Evolutionary conservation across 2,797 vertebrate species (phyloP).

Genomic region (Dallia pectoralis): DNA sequence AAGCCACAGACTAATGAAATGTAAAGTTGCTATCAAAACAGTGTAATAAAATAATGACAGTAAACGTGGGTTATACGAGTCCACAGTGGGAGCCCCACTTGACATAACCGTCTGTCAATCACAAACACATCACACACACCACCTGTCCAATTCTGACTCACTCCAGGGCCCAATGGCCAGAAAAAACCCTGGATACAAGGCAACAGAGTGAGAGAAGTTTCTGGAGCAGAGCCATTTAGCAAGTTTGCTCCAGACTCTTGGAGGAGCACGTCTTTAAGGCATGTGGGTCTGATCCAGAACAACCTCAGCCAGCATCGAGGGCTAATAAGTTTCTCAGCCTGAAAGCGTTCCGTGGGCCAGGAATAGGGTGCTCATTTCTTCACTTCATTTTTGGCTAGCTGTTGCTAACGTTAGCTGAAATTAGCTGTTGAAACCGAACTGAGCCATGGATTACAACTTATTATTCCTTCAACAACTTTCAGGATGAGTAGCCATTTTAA

Average conservation of each 20-base stretch:
- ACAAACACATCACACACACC: neutral
- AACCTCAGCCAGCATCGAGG: constrained; percentile 28
- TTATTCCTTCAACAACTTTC: too few species aligned
- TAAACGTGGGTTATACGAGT: neutral
- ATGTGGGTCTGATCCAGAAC: constrained; percentile 35
- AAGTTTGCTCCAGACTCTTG: neutral
- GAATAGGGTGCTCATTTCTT: too few species aligned
- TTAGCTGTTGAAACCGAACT: too few species aligned
- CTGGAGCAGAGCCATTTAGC: too few species aligned
- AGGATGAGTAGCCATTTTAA: too few species aligned
- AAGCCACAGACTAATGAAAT: constrained; percentile 1
- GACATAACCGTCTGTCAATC: neutral
- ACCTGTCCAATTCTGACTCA: neutral
- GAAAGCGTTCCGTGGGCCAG: too few species aligned
- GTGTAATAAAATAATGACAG: neutral
- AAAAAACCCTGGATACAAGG: constrained; percentile 43
- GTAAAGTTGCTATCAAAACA: neutral
- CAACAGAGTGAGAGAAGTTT: constrained; percentile 31
- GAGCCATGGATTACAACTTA: too few species aligned
- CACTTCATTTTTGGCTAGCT: too few species aligned
- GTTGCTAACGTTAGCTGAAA: too few species aligned
- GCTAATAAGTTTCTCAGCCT: too few species aligned
- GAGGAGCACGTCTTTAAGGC: constrained; percentile 31
- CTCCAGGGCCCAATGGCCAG: neutral
- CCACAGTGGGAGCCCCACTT: neutral